A percentile compares a stretch with the other conserved stretches of the same genome.
phyloP scores from a whole-genome alignment of 2,797 vertebrate genomes.

The Gymnoscopelus braueri region DNA sequence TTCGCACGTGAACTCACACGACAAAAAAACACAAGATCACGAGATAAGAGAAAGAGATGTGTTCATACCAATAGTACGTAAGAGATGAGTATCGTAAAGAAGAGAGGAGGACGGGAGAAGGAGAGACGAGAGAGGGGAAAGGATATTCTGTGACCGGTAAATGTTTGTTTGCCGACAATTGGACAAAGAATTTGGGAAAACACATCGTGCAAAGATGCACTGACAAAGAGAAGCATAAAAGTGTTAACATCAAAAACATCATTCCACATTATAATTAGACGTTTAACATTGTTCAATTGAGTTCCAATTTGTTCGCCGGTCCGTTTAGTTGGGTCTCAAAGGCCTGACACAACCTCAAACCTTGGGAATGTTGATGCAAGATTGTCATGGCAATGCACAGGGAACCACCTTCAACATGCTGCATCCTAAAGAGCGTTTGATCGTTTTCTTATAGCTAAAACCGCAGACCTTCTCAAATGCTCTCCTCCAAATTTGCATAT shows the following conservation, averaged over 20 bases:
- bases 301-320: constrained; percentile 34
- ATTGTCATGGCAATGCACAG: constrained; percentile 77
- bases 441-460: constrained; percentile 17
- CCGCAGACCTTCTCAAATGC: neutral
- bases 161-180: constrained; percentile 7
- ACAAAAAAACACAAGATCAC: neutral
- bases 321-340: constrained; percentile 45
- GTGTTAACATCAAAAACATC: neutral
- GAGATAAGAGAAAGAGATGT: neutral
- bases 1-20: neutral
- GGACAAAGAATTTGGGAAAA: neutral
- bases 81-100: neutral
- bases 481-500: neutral
- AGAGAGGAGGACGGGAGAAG: neutral
- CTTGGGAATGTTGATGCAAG: constrained; percentile 56
- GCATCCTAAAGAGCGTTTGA: constrained; percentile 15
- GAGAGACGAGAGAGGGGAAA: neutral
- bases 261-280: too few relatives aligned
- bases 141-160: neutral
- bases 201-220: constrained; percentile 1
- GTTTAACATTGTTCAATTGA: too few relatives aligned
- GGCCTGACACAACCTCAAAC: constrained; percentile 66
- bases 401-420: constrained; percentile 46
- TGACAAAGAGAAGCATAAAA: neutral
- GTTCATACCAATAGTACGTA: neutral